Evolutionary conservation across 2,888 invertebrate genomes (phyloP).

Genomic region (Trachelus tabidus): DNA sequence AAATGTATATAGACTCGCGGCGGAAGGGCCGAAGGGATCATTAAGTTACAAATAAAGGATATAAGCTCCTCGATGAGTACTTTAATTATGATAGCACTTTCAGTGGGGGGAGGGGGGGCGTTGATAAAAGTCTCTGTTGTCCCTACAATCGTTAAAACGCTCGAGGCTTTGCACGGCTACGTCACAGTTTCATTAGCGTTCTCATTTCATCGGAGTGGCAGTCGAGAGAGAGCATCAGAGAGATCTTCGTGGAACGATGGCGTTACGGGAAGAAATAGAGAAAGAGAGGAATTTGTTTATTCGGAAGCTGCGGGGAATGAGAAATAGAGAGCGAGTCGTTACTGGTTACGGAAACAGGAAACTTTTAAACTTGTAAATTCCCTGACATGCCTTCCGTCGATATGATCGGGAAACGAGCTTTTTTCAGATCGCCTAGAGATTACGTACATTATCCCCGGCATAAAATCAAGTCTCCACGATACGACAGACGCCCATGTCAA

Average conservation of each 20-base stretch:
- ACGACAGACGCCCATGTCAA: neutral
- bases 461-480: neutral
- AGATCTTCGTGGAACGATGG: neutral
- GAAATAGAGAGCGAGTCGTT: neutral
- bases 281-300: neutral
- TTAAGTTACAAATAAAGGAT: neutral
- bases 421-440: neutral
- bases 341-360: neutral
- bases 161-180: neutral
- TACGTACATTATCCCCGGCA: neutral
- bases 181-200: conserved; percentile 1
- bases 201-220: neutral
- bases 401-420: neutral
- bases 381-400: neutral
- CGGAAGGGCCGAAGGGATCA: neutral
- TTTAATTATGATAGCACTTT: neutral
- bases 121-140: neutral
- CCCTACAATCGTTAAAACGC: neutral
- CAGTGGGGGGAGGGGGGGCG: too few relatives aligned
- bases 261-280: neutral
- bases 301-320: neutral
- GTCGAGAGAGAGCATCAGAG: neutral
- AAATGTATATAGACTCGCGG: neutral
- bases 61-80: neutral
- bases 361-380: neutral